Evolutionary conservation across 1,140 invertebrate genomes (phyloP), one percentile per base, ranked within the genome.

Genomic region (Harpegnathos saltator): DNA sequence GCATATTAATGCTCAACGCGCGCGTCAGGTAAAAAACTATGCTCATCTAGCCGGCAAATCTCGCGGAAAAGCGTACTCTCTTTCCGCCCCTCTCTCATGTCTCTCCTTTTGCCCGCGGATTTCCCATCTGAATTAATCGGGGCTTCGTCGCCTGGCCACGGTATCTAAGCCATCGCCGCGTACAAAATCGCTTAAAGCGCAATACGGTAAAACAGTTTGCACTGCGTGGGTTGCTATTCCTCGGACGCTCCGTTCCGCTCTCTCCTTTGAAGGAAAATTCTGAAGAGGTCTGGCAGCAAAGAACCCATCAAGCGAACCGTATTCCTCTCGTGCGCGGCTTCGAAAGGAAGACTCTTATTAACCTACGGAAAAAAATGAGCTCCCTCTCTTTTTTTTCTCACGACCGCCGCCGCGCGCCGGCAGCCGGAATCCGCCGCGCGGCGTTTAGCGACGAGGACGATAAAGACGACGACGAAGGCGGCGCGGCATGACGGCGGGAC

Each of bases 221-320:
- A 26, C 19, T 69, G 38, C 50, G 22, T 24, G 17, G 15, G 24
- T 65, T 63, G 54, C 56, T 73, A 61, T 82, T 61, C 56, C 68
- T 68, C 56, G 38, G 33, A 68, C 17, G 65, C 33, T 38, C 7
- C 68, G 11, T 62, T 52, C 52, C 44, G 29, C 58, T 82, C 69
- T 82, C 69, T 54, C 54, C 69, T 72, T 74, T 80, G 52, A 80
- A 61, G 15, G 14, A 74, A 82, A 73, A 74, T 82, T 82, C 69
- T 82, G 29, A 82, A 82, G 69, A 82, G 11, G 48, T 54, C 59
- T 74, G 69, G 56, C 80, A 82, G 48, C 69, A 29, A 74, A 82
- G 80, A 74, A 82, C 29, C 69, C 69, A 74, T 74, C 69, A 82
- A 82, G 73, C 59, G 58, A 82, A 73, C 50, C 48, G 14, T 44